These are phyloP conservation scores for Eonycteris spelaea DNA, from an alignment of 2,113 vertebrate species.

Conservation along the genomic window DNA sequence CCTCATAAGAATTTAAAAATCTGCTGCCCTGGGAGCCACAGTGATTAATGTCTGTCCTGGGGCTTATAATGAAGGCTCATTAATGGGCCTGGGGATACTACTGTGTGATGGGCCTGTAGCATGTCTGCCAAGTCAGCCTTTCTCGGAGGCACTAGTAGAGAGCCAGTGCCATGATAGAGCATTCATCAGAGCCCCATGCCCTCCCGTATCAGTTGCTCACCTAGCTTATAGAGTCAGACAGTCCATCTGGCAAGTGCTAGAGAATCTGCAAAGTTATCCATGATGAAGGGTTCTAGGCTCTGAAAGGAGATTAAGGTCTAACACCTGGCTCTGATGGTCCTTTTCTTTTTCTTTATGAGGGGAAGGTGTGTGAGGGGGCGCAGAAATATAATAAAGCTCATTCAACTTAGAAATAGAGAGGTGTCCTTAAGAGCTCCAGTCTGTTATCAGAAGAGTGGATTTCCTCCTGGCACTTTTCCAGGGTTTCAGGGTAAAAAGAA, in stretches of 20 bases:
- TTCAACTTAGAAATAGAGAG: not conserved
- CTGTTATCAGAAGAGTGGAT: not conserved
- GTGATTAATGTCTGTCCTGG: not conserved
- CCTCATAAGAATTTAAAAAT: not conserved
- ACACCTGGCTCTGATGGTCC: not conserved
- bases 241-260: not conserved
- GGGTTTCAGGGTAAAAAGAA: not conserved
- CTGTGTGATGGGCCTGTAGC: not conserved
- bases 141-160: not conserved
- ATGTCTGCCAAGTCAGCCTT: not conserved
- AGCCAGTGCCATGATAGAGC: not conserved
- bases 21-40: not conserved
- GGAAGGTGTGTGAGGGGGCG: not conserved
- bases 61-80: not conserved
- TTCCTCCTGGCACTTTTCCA: not conserved
- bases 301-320: not conserved
- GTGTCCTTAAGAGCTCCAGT: not conserved
- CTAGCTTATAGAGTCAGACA: not conserved
- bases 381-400: not conserved
- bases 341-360: not conserved
- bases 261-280: not conserved
- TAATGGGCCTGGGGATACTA: not conserved
- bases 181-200: rapidly evolving
- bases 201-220: not conserved
- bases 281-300: not conserved